Evolutionary conservation across 1,140 invertebrate species (phyloP).

Genomic region (Neoseiulus cucumeris): DNA sequence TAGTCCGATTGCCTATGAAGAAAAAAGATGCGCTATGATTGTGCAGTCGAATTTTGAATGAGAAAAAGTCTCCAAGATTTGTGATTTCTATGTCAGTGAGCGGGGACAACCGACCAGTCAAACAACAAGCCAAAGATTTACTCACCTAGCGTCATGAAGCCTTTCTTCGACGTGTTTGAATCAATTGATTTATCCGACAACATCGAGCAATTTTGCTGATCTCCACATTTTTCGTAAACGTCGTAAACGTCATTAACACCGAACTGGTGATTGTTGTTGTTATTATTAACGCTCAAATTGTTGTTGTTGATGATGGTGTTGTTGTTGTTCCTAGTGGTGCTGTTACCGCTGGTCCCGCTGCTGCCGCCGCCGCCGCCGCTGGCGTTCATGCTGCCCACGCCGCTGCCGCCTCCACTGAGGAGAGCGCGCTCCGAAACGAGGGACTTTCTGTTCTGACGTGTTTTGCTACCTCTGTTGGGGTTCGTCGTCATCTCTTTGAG

Average conservation of each 20-base stretch:
- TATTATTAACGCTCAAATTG: neutral
- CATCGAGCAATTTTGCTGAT: neutral
- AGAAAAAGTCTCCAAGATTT: too few relatives aligned
- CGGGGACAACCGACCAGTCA: too few relatives aligned
- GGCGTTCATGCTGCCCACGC: neutral
- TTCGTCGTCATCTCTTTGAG: constrained; percentile 17
- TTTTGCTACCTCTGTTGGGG: neutral
- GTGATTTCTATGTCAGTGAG: too few relatives aligned
- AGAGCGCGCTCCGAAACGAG: neutral
- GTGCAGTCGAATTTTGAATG: too few relatives aligned
- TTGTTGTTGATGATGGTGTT: neutral
- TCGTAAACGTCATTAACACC: constrained; percentile 12
- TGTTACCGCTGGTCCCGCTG: neutral
- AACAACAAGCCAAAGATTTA: too few relatives aligned
- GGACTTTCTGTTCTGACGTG: constrained; percentile 3
- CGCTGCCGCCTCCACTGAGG: neutral
- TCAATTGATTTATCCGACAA: constrained; percentile 15
- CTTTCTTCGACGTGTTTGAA: constrained; percentile 43
- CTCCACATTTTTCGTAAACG: constrained; percentile 11
- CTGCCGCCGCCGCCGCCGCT: neutral
- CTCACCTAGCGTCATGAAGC: constrained; percentile 57
- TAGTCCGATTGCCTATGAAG: constrained; percentile 27
- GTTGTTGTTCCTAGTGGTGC: neutral
- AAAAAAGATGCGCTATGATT: constrained; percentile 10
- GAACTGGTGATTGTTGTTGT: constrained; percentile 12